These are phyloP conservation scores for Sabatieria punctata DNA, from an alignment of 2,888 invertebrate species.

Conservation along the genomic window DNA sequence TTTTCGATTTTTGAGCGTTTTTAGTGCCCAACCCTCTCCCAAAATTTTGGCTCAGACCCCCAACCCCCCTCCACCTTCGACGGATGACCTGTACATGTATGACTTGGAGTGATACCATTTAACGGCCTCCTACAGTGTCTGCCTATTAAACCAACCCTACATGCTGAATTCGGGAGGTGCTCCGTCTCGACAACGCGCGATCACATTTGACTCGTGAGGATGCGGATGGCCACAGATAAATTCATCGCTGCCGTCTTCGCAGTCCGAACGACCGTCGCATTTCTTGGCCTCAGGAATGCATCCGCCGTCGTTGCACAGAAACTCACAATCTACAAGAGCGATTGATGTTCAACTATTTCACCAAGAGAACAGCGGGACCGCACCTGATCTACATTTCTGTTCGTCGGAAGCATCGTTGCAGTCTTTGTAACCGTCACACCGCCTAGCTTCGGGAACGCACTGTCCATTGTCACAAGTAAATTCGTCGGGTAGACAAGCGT, in stretches of 20 bases:
- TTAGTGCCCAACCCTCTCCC: too few species aligned
- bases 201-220: background rate
- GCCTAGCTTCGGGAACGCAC: background rate
- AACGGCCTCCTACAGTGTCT: too few species aligned
- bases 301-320: background rate
- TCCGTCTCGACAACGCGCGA: slow-evolving; percentile 23
- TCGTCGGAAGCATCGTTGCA: background rate
- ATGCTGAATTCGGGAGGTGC: slow-evolving; percentile 22
- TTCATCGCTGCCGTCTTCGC: background rate
- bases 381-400: too few species aligned
- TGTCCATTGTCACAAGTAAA: slow-evolving; percentile 1
- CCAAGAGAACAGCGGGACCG: too few species aligned
- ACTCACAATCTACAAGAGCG: too few species aligned
- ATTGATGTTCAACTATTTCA: too few species aligned
- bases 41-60: too few species aligned
- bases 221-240: background rate
- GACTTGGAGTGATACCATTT: too few species aligned
- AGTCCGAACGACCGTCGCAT: background rate
- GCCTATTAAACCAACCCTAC: slow-evolving; percentile 12
- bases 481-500: background rate
- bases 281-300: background rate
- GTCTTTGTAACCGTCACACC: slow-evolving; percentile 1
- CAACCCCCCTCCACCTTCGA: too few species aligned
- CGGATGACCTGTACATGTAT: too few species aligned
- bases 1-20: too few species aligned